Evolutionary conservation across 1,140 invertebrate genomes (phyloP), one percentile per base, ranked within the genome.

Genomic region (Littorina saxatilis): DNA sequence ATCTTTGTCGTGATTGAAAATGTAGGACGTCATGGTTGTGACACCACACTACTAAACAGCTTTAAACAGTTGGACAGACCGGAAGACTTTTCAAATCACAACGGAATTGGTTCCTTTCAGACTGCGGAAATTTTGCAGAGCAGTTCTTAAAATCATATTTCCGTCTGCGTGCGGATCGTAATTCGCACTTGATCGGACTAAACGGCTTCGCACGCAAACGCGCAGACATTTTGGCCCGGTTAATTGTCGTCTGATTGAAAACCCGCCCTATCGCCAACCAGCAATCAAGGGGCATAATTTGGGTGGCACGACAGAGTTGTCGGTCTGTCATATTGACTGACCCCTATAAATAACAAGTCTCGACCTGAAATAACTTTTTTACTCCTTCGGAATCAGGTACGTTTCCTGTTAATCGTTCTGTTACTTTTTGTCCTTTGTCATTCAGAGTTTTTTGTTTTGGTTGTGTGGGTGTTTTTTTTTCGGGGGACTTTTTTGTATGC

Each of bases 221-320:
- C 40, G 70, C 70, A 29, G 70, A 7, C 35, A 68, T 68, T 29
- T 68, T 68, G 70, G 40, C 43, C 5, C 68, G 39, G 70, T 73
- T 73, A 73, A 73, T 73, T 73, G 70, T 73, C 39, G 40, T 50
- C 70, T 73, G 70, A 73, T 73, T 39, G 39, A 73, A 73, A 32
- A 23, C 70, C 40, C 70, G 39, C 70, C 43, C 70, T 73, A 23
- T 29, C 70, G 15, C 40, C 40, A 47, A n/a, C 43, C 0, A 39
- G 70, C 43, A 73, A 73, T 73, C 70, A 73, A 32, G 70, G 70
- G 70, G 4, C 40, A 73, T 73, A 47, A 73, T 73, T 52, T 73
- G 70, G 70, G 40, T 27, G 39, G 70, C 40, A 52, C 70, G 70
- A 73, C 70, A 73, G 43, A 37, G 39, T 52, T 52, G 70, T 73